Evolutionary conservation across 2,888 invertebrate species (phyloP), one percentile per base, ranked within the genome.

Genomic region (Acrobasis consociella): DNA sequence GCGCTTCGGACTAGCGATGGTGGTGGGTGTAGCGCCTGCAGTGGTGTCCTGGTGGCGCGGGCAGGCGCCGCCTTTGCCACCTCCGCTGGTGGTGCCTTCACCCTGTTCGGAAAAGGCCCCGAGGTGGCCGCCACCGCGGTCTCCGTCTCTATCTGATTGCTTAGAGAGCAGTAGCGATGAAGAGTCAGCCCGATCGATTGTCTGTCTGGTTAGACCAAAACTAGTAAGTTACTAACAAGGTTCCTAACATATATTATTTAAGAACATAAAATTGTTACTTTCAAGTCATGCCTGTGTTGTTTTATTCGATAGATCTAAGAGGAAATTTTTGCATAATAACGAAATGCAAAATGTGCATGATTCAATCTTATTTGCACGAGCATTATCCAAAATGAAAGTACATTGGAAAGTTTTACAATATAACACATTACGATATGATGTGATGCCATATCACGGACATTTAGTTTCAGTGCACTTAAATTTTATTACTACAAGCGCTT

Each of bases 31-130:
- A 69, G 91, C 93, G 66, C 93, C 93, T 62, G 91, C 91, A 63
- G 73, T 92, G 69, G 89, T 93, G 70, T 91, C 92, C 55, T 91
- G 91, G 92, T 91, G 91, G 91, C 85, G 91, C 49, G 89, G 91
- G 0, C 83, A 85, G 65, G 81, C 83, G 1, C 73, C 82, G 46
- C 75, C 76, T 78, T 66, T 85, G 71, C 81, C 83, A 37, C 70
- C 80, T 64, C 85, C 83, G 64, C 72, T 86, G 74, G 71, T 78
- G 58, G 62, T 80, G 65, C 66, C 76, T 38, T 74, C 81, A 58
- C 67, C 79, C 70, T 73, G 74, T 56, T 74, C 80, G 31, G 90
- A 88, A 68, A 87, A 85, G 74, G 74, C 78, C 13, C 79, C 81
- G 31, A 82, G 77, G 68, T 91, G 90, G 87, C 85, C 87, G 46